Evolutionary conservation across 2,797 vertebrate species (phyloP).

Genomic region (Orientallactaga sibirica): DNA sequence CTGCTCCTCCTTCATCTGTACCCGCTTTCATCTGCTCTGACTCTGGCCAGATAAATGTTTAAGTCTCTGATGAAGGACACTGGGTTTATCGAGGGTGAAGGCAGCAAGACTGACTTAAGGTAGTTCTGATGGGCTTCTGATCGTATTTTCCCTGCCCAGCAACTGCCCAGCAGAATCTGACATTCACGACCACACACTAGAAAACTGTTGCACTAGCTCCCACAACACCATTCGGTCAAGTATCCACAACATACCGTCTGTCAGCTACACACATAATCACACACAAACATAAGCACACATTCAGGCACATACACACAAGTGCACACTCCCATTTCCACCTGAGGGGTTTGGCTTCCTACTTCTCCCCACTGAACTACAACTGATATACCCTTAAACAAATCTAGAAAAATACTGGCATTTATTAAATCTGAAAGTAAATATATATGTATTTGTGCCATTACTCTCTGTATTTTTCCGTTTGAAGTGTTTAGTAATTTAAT

Average conservation of each 20-base stretch:
- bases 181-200: background rate
- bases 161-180: background rate
- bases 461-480: constrained; percentile 9
- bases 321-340: background rate
- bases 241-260: background rate
- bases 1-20: background rate
- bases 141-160: background rate
- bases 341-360: background rate
- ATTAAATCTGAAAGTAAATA: constrained; percentile 34
- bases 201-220: background rate
- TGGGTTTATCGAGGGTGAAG: background rate
- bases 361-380: background rate
- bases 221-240: fast-evolving
- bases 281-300: no score
- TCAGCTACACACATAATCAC: background rate
- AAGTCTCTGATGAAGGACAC: background rate
- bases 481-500: constrained; percentile 19
- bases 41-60: background rate
- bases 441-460: background rate
- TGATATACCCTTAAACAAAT: background rate
- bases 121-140: background rate
- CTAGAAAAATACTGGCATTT: background rate
- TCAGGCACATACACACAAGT: no score
- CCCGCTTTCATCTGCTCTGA: background rate
- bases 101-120: background rate